phyloP scores from a whole-genome alignment of 2,888 invertebrate species.

The Cataglyphis livida region DNA sequence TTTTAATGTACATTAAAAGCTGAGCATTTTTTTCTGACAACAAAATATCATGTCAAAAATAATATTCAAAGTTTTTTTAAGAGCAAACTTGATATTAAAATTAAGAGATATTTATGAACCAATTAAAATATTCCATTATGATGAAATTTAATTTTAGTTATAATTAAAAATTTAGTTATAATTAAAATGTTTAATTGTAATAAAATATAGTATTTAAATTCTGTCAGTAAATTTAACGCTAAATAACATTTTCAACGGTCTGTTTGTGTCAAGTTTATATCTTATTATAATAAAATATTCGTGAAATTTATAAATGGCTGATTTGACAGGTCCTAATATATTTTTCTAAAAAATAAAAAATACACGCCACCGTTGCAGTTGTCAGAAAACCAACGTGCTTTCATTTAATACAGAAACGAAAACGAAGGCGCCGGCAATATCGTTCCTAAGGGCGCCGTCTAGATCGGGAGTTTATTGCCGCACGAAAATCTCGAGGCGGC shows the following conservation, averaged over 20 bases:
- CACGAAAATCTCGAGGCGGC: conserved; percentile 47
- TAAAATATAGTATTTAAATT: neutral
- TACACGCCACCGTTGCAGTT: neutral
- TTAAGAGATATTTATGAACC: neutral
- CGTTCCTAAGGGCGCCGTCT: conserved; percentile 39
- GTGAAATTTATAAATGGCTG: conserved; percentile 7
- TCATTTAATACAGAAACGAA: conserved; percentile 34
- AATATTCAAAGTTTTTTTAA: neutral
- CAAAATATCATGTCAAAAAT: neutral
- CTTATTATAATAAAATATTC: neutral
- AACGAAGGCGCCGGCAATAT: conserved; percentile 38
- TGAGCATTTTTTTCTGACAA: neutral
- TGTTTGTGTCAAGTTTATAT: neutral
- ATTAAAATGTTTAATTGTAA: neutral
- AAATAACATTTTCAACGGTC: neutral
- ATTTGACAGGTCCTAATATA: neutral
- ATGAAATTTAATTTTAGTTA: neutral
- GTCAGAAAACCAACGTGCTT: conserved; percentile 29
- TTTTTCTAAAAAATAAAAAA: conserved; percentile 1
- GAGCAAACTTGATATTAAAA: neutral
- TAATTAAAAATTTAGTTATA: neutral
- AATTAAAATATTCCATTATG: neutral
- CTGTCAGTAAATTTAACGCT: neutral
- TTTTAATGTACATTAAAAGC: neutral
- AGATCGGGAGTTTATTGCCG: conserved; percentile 39